These are phyloP conservation scores for Leptocoma aspasia DNA, from an alignment of 2,113 vertebrate species.

Conservation along the genomic window DNA sequence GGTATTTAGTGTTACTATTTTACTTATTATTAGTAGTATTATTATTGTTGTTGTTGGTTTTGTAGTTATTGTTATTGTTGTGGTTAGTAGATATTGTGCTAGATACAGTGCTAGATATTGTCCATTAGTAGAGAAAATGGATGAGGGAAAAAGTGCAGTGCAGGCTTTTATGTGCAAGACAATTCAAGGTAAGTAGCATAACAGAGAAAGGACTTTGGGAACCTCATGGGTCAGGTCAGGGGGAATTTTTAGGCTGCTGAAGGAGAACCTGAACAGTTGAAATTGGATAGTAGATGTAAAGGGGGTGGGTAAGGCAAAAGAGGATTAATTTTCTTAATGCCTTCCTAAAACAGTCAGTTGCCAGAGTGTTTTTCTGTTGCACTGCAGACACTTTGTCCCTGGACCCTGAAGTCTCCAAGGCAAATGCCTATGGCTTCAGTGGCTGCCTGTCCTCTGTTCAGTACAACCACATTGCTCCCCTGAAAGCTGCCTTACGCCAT, in stretches of 20 bases:
- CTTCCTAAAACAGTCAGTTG: not conserved
- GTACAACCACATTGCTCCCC: constrained; percentile 88
- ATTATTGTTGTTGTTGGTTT: not conserved
- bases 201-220: not conserved
- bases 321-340: not conserved
- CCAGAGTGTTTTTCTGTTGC: not conserved
- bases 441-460: constrained; percentile 94
- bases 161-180: not conserved
- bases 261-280: not conserved
- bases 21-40: not conserved
- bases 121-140: not conserved
- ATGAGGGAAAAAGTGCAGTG: not conserved
- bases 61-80: not conserved
- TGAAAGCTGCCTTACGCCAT: constrained; percentile 90
- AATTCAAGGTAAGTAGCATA: not conserved
- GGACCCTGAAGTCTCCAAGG: constrained; percentile 79
- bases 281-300: not conserved
- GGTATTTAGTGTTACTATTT: not conserved
- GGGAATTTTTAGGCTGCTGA: not conserved
- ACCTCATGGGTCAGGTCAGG: not conserved
- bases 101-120: not conserved
- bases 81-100: not conserved
- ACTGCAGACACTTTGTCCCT: constrained; percentile 75
- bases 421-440: constrained; percentile 82
- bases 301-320: not conserved